Evolutionary conservation across 1,140 invertebrate species (phyloP).

Genomic region (Euschistus heros): DNA sequence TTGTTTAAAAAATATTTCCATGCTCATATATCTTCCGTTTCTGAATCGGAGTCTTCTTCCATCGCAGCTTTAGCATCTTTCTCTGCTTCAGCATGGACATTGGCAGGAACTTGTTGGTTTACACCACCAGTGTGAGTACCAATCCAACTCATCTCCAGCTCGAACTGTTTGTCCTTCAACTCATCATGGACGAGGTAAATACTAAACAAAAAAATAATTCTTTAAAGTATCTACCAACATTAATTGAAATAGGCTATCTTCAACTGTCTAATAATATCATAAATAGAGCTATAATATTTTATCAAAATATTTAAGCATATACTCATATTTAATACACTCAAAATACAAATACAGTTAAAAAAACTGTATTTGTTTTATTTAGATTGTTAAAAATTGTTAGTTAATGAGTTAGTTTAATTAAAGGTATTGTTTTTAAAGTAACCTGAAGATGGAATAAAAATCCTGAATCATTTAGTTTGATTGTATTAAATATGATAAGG

Average conservation of each 20-base stretch:
- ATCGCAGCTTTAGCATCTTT: conserved; percentile 70
- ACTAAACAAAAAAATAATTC: conserved; percentile 42
- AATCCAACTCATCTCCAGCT: conserved; percentile 95
- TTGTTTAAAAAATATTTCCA: not conserved
- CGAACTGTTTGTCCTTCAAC: conserved; percentile 96
- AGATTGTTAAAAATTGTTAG: too few species aligned
- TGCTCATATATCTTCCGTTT: conserved; percentile 58
- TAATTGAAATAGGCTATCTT: not conserved
- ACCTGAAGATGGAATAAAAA: too few species aligned
- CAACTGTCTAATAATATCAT: not conserved
- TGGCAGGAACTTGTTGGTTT: conserved; percentile 59
- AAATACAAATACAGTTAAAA: not conserved
- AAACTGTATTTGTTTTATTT: not conserved
- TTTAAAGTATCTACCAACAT: too few species aligned
- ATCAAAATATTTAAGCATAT: not conserved
- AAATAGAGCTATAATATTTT: not conserved
- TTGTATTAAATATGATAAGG: too few species aligned
- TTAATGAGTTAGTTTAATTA: too few species aligned
- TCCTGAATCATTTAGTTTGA: too few species aligned
- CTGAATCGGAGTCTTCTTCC: conserved; percentile 72
- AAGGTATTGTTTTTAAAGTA: not conserved
- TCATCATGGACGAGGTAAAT: conserved; percentile 97
- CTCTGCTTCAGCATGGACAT: conserved; percentile 58
- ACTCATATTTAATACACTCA: not conserved
- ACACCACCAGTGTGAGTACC: conserved; percentile 65